Percentiles rank a stretch among this genome's conserved stretches.
Evolutionary conservation across 2,113 vertebrate genomes (phyloP).

Genomic region (Dolichotis patagonum): DNA sequence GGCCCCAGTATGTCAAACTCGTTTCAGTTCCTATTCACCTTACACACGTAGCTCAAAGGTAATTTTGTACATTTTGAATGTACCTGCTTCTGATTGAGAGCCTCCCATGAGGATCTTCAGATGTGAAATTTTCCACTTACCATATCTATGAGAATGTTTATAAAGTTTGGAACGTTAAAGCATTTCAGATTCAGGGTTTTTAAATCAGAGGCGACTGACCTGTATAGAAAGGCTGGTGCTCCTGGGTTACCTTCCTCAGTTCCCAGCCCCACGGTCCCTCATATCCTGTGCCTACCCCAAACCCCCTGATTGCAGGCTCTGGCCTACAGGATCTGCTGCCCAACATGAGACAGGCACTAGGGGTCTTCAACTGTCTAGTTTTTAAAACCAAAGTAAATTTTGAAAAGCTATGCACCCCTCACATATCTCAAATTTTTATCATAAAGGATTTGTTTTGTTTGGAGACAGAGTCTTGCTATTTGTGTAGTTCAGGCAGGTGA

Average conservation of each 20-base stretch:
- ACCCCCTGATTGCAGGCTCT: no score
- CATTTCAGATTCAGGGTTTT: not conserved
- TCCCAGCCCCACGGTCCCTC: not conserved
- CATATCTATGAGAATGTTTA: not conserved
- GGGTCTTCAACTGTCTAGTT: not conserved
- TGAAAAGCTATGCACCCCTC: not conserved
- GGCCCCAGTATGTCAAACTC: not conserved
- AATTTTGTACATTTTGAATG: not conserved
- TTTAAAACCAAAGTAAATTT: not conserved
- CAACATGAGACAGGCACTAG: no score
- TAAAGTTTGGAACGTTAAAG: not conserved
- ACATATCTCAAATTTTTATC: not conserved
- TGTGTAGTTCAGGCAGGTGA: not conserved
- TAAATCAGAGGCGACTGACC: not conserved
- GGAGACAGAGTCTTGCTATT: not conserved
- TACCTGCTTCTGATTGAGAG: not conserved
- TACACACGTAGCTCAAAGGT: not conserved
- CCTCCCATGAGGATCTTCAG: not conserved
- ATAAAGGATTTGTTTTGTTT: not conserved
- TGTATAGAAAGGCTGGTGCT: not conserved
- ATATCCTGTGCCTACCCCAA: not conserved
- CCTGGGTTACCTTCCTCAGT: not conserved
- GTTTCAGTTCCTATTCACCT: not conserved
- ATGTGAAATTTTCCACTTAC: not conserved
- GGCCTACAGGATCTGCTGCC: not conserved